Conservation (phyloP, 2,888 invertebrate genomes). For the Zaprionus obscuricornis region DNA sequence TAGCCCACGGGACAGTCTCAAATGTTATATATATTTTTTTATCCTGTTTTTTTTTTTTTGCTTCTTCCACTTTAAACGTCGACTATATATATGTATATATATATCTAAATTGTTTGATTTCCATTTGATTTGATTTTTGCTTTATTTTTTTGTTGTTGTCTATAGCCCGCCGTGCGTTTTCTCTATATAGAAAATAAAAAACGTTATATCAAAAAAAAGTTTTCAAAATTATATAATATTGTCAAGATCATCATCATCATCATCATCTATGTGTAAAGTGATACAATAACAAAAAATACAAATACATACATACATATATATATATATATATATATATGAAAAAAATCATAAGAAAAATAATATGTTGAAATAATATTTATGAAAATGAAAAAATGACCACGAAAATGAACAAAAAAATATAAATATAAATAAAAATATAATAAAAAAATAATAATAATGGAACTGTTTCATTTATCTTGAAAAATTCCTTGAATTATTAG, state of each 20-base stretch:
- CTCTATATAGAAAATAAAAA: slow-evolving; percentile 37
- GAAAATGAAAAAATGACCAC: too few relatives aligned
- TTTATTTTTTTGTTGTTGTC: slow-evolving; percentile 19
- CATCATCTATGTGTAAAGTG: slow-evolving; percentile 52
- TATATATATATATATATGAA: slow-evolving; percentile 1
- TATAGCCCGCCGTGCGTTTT: slow-evolving; percentile 25
- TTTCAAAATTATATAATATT: too few relatives aligned
- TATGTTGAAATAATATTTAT: background rate
- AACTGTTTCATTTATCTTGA: too few relatives aligned
- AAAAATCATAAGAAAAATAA: slow-evolving; percentile 11
- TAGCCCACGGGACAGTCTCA: slow-evolving; percentile 59
- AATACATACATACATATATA: background rate
- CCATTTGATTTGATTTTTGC: slow-evolving; percentile 11
- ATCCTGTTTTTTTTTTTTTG: slow-evolving; percentile 7
- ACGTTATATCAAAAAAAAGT: slow-evolving; percentile 58
- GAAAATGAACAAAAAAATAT: too few relatives aligned
- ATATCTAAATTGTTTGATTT: slow-evolving; percentile 45
- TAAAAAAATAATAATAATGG: too few relatives aligned
- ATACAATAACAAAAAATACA: slow-evolving; percentile 35
- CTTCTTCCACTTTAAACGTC: too few relatives aligned
- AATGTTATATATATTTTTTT: slow-evolving; percentile 34
- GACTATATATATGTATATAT: too few relatives aligned
- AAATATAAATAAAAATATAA: too few relatives aligned
- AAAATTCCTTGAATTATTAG: too few relatives aligned
- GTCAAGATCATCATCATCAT: too few relatives aligned